Evolutionary conservation across 2,113 vertebrate genomes (phyloP), one percentile per base, ranked within the genome.

Genomic region (Abramis brama): DNA sequence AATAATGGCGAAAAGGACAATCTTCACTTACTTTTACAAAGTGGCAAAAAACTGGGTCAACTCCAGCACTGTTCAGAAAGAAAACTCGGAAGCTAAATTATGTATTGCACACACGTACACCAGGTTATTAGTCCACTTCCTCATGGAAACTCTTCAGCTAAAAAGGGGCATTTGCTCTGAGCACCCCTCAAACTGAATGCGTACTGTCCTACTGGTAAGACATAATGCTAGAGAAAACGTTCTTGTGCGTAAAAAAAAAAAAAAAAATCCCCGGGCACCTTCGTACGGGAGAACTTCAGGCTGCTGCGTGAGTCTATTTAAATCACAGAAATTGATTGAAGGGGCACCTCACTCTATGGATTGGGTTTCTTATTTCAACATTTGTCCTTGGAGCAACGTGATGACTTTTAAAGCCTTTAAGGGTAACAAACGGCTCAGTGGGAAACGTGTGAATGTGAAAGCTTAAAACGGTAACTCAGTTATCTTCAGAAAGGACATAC

Each of bases 1-100:
- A 82, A 68, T n/a, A 50, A 66, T 27, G 13, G 47, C 2, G 17
- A 85, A 43, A 77, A 92, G 89, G 88, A 89, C 82, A 81, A 86
- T 71, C 33, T 80, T 64, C 47, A 33, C 75, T 59, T 52, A 43
- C 66, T 79, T 52, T 77, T 55, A 77, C 6, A 4, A 76, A 76
- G 13, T 76, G 25, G 23, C 39, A 71, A 30, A 59, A 85, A 86
- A 57, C 43, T 86, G 64, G 87, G 84, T 88, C 87, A 82, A 21
- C 83, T 43, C 59, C 73, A 79, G 15, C 7, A 77, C 25, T 27
- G 25, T 76, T 76, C n/a, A 30, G 45, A 19, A 52, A 50, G 45
- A 55, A 55, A 74, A 27, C 74, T 47, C 47, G 19, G 74, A 30
- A 33, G 17, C 74, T 77, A 84, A 86, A 88, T 86, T 79, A 86